These are phyloP conservation scores for Todiramphus chloris DNA, from an alignment of 2,113 vertebrate genomes.

Conservation along the genomic window DNA sequence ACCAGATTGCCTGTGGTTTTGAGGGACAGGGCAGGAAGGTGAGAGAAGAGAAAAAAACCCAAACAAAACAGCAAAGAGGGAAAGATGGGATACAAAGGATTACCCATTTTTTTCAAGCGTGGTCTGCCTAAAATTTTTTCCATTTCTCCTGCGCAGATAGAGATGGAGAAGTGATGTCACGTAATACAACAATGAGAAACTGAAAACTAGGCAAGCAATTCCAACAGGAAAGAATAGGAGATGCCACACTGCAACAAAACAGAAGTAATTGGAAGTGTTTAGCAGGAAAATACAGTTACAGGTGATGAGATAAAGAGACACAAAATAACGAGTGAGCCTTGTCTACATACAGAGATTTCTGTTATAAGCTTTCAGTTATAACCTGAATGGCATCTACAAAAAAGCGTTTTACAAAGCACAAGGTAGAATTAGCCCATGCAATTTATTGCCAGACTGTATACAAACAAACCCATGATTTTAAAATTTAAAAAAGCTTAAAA, in stretches of 20 bases:
- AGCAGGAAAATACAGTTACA: background rate
- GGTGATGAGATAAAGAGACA: background rate
- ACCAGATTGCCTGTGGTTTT: background rate
- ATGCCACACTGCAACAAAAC: background rate
- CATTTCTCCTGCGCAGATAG: background rate
- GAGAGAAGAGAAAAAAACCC: background rate
- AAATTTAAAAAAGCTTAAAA: background rate
- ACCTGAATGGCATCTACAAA: background rate
- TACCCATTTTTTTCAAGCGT: background rate
- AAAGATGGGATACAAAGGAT: background rate
- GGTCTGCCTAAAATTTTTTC: background rate
- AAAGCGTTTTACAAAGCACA: background rate
- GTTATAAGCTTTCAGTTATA: background rate
- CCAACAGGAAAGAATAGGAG: background rate
- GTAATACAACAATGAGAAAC: background rate
- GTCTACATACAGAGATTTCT: background rate
- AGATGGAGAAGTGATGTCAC: background rate
- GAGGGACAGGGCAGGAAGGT: background rate
- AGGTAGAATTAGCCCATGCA: background rate
- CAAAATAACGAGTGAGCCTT: background rate
- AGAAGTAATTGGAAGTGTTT: background rate
- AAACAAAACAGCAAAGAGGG: background rate
- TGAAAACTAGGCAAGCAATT: conserved; percentile 1
- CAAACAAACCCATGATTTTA: background rate
- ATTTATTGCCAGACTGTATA: background rate